Evolutionary conservation across 37 sponge, comb jelly and placozoan genomes (phyloP), one percentile per base, ranked within the genome.

Genomic region (Spongilla lacustris): DNA sequence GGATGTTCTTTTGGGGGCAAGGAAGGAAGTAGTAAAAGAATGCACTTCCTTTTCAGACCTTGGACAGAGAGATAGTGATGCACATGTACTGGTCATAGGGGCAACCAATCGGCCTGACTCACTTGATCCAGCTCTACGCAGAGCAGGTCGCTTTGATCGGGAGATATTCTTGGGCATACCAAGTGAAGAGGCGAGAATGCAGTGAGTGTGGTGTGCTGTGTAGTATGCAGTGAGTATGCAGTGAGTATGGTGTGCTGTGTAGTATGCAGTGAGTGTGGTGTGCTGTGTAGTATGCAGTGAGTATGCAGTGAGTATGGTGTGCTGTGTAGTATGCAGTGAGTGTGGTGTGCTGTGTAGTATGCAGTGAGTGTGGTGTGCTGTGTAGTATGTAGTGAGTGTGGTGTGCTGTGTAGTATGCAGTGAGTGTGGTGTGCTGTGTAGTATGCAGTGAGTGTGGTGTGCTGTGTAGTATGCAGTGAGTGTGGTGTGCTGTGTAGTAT

Each of bases 91-190:
- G 25, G 95, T 97, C 22, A 93, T 97, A 34, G 98, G 93, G 37
- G 97, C 99, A 17, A 98, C 99, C 30, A 98, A 90, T 48, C 74
- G 92, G 6, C 89, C 89, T 0, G 96, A 95, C 77, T 41, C 93
- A 4, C 76, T 98, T 8, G 99, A 98, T 78, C 96, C 97, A 26
- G 89, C 97, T 23, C 81, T 98, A 26, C 76, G 99, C 23, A 92
- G 99, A 37, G 89, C 99, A 6, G 99, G 99, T 11, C 75, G 99
- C 30, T 95, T 98, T 86, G 99, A 98, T 80, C 84, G 88, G 26
- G 99, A 98, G 76, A 80, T 98, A 4, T 89, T 84, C 30, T 69
- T 98, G 9, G 99, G 99, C 23, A 96, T 98, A 21, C 99, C 99
- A 11, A 89, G 95, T 69, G 95, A 90, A 76, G 27, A 78, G 19